Percentiles rank a stretch among this genome's conserved stretches.
These are phyloP conservation scores for Thripadectes ignobilis DNA, from an alignment of 2,797 vertebrate genomes.

Conservation along the genomic window DNA sequence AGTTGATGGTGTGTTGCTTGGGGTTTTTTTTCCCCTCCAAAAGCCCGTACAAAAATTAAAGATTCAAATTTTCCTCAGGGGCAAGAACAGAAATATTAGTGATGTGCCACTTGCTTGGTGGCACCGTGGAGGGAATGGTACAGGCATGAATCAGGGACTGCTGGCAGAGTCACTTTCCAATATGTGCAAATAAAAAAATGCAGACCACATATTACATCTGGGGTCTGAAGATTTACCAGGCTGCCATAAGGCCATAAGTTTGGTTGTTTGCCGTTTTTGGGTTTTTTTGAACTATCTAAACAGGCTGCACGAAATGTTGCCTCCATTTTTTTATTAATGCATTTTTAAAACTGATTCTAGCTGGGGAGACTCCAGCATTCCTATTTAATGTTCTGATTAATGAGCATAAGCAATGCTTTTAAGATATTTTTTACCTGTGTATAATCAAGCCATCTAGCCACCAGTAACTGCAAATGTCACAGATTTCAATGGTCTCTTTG, in stretches of 20 bases:
- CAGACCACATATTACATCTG: constrained; percentile 51
- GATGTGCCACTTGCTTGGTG: constrained; percentile 64
- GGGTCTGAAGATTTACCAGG: constrained; percentile 58
- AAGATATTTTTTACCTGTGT: constrained; percentile 72
- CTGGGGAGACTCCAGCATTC: constrained; percentile 40
- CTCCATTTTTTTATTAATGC: constrained; percentile 48
- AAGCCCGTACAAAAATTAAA: not conserved
- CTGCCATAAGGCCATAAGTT: constrained; percentile 63
- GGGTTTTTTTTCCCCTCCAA: not conserved
- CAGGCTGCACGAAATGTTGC: constrained; percentile 16
- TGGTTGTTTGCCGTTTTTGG: constrained; percentile 48
- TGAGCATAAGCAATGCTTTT: constrained; percentile 74
- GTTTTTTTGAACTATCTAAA: constrained; percentile 26
- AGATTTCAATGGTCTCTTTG: constrained; percentile 81
- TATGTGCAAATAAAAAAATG: constrained; percentile 63
- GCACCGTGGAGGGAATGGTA: not conserved
- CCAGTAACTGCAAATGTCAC: constrained; percentile 80
- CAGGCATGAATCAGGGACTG: constrained; percentile 58
- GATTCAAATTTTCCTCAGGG: not conserved
- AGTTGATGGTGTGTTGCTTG: not conserved
- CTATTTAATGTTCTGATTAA: constrained; percentile 75
- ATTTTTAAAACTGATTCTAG: constrained; percentile 31
- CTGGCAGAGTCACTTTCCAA: constrained; percentile 55
- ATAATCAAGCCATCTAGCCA: constrained; percentile 76
- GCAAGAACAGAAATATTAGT: constrained; percentile 39